Evolutionary conservation across 53 echinoderm and acorn worm genomes (phyloP), one percentile per base, ranked within the genome.

Genomic region (Paracentrotus lividus): DNA sequence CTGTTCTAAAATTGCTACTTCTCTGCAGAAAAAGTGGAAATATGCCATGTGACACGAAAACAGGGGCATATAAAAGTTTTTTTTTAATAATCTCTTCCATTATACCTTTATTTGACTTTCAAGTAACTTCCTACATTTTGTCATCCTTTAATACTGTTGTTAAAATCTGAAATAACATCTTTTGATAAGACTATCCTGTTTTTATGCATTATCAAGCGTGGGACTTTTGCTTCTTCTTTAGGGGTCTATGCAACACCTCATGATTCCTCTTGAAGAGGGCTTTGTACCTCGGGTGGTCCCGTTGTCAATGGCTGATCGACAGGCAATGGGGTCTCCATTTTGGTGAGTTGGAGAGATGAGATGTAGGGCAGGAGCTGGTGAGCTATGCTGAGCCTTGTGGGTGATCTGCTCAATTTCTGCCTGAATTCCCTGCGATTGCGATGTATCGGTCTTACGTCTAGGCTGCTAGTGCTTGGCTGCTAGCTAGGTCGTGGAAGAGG

Each of bases 181-280:
- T 42, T 42, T 8, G 44, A 85, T 36, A 24, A 33, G 14, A 36
- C 21, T 56, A 58, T 23, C 85, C 36, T 87, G 55, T 45, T 45
- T 55, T 87, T 24, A 58, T 31, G 58, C 34, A 21, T 87, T 51
- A 8, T 88, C 88, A 88, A 38, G 72, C 38, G n/a, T 55, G 55
- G 26, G 61, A 2, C 89, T 59, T 59, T 64, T 15, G 42, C 51
- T 65, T 47, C 49, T 91, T 72, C 26, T 92, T 92, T 12, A 92
- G 92, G 7, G 92, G 92, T 78, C 92, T 93, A 21, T 96, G 95
- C 72, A 99, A 86, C n/a, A 97, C 96, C 36, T 97, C 93, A 91
- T 97, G 97, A 1, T 97, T 99, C 81, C 96, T 97, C n/a, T 95
- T 95, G 75, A 99, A 99, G 65, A 99, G 93, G 90, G 94, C 96